Percentiles rank a stretch among this genome's conserved stretches.
These are phyloP conservation scores for Cephus pygmeus DNA, from an alignment of 2,888 invertebrate species.

Conservation along the genomic window DNA sequence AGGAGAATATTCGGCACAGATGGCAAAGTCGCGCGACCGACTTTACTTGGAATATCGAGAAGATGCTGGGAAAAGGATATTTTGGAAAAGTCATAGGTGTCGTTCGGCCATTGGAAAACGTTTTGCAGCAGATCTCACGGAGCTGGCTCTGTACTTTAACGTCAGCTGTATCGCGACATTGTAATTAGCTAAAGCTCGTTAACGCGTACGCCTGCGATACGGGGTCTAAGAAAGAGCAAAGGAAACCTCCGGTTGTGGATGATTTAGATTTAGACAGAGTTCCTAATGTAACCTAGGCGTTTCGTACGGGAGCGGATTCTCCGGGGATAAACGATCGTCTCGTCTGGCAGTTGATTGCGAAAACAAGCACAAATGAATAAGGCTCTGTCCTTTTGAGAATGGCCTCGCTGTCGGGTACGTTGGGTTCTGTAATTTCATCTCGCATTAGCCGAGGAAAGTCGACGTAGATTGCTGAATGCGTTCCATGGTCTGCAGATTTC, in stretches of 20 bases:
- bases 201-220: neutral
- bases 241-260: neutral
- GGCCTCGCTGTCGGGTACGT: conserved; percentile 37
- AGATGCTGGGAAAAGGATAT: neutral
- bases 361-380: conserved; percentile 12
- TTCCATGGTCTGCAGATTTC: conserved; percentile 41
- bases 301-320: conserved; percentile 8
- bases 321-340: conserved; percentile 31
- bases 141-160: neutral
- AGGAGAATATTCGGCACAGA: neutral
- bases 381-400: conserved; percentile 38
- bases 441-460: conserved; percentile 43
- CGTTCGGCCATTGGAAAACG: neutral
- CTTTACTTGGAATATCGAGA: neutral
- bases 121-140: neutral
- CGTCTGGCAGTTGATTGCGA: conserved; percentile 16
- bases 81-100: neutral
- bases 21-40: neutral
- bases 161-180: neutral
- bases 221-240: neutral
- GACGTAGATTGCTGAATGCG: conserved; percentile 42
- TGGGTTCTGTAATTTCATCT: conserved; percentile 49
- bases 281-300: neutral
- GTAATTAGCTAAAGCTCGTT: neutral
- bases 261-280: neutral